Base-by-base conservation (phyloP, 2,797 vertebrate genomes). In the Bryconaethiops microstoma region DNA sequence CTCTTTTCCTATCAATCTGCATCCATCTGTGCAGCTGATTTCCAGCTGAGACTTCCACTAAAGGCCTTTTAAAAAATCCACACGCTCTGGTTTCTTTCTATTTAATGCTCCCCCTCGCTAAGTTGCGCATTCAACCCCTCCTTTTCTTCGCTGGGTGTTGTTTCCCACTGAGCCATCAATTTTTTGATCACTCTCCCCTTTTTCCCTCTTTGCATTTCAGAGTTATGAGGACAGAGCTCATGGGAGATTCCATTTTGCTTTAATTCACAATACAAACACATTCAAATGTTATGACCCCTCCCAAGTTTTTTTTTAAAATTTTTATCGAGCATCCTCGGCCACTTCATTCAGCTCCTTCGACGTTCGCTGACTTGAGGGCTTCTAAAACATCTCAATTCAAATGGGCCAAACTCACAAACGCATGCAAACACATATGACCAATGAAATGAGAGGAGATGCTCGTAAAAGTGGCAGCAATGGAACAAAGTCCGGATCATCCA, bases 211-310 rank as follows among this genome's bases (percentile, higher is more conserved):
- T 70, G 13, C 40, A 60, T n/a, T 75, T 50, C 19, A 25, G 13
- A 77, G 60, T 55, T 1, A 60, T 84, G 42, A 71, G 64, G 55
- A 50, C 74, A 57, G 45, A 59, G 77, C 68, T 71, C 60, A n/a
- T 73, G 23, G n/a, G 23, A 77, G 71, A 60, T 83, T 87, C 81
- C 50, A 83, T 84, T 19, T 55, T 64, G 35, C 1, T 90, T 90
- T 89, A 77, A 91, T 92, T 90, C 88, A 91, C 76, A 82, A 45
- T 88, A 86, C 86, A 87, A 86, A 82, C 78, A 80, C 69, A 23
- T 70, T 85, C 55, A 42, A 74, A 64, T 10, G 73, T 42, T 29
- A 84, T 84, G 84, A 55, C 74, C 80, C 57, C 60, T 67, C 78
- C 62, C 35, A 68, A 62, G 45, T 16, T 39, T n/a, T 19, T 68